phyloP scores from a whole-genome alignment of 2,888 invertebrate species.

The Thera britannica region DNA sequence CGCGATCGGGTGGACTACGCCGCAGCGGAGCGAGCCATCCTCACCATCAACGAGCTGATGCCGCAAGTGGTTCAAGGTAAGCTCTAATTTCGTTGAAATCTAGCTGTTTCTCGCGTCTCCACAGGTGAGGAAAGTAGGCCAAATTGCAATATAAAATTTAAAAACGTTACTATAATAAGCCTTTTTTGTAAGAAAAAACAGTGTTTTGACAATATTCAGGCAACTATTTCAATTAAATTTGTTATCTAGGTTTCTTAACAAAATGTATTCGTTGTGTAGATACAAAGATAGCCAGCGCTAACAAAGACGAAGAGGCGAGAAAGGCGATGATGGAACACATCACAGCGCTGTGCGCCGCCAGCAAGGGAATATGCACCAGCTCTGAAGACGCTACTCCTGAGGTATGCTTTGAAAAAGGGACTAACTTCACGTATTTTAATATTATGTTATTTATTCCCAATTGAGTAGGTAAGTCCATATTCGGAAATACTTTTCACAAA shows the following conservation, averaged over 20 bases:
- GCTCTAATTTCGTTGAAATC: neutral
- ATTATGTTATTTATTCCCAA: too few relatives aligned
- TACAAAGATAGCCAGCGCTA: slow-evolving; percentile 47
- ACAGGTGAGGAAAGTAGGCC: too few relatives aligned
- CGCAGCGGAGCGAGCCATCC: slow-evolving; percentile 54
- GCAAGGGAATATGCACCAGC: slow-evolving; percentile 46
- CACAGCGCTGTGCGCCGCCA: slow-evolving; percentile 50
- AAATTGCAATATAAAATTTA: too few relatives aligned
- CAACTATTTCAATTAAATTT: neutral
- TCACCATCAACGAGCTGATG: slow-evolving; percentile 55
- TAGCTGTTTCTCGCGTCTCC: too few relatives aligned
- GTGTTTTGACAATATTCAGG: neutral
- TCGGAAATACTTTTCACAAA: neutral
- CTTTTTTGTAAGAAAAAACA: too few relatives aligned
- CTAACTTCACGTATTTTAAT: too few relatives aligned
- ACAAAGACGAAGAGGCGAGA: slow-evolving; percentile 45
- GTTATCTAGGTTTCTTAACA: neutral
- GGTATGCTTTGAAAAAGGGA: slow-evolving; percentile 24
- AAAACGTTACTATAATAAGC: too few relatives aligned
- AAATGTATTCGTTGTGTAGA: slow-evolving; percentile 46
- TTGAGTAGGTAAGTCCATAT: too few relatives aligned
- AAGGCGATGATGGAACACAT: slow-evolving; percentile 48
- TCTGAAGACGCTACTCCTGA: slow-evolving; percentile 38
- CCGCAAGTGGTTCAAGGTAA: slow-evolving; percentile 64
- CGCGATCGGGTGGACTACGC: slow-evolving; percentile 55